These are phyloP conservation scores for Melinopterus prodromus DNA, from an alignment of 2,888 invertebrate species.

Conservation along the genomic window DNA sequence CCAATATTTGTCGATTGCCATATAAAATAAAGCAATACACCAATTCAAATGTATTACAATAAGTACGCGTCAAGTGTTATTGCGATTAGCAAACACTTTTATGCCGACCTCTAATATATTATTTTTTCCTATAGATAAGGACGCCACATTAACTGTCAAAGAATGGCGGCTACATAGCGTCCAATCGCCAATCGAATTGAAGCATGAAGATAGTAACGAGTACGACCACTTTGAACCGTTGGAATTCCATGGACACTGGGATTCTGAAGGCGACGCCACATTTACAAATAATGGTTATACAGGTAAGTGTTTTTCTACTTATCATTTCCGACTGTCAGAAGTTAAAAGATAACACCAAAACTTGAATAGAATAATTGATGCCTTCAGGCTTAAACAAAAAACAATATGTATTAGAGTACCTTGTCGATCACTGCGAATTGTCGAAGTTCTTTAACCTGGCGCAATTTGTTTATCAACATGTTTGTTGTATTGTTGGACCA, in stretches of 20 bases:
- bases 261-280: constrained; percentile 65
- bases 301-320: constrained; percentile 58
- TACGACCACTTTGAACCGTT: constrained; percentile 62
- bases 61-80: background rate
- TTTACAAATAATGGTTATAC: constrained; percentile 75
- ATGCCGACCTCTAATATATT: background rate
- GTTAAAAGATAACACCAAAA: background rate
- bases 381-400: too few species aligned
- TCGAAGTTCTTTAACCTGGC: too few species aligned
- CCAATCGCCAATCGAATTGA: constrained; percentile 74
- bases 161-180: constrained; percentile 59
- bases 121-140: constrained; percentile 47
- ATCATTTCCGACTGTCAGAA: constrained; percentile 7
- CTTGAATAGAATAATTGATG: too few species aligned
- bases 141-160: constrained; percentile 56
- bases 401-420: too few species aligned
- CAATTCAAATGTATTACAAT: background rate
- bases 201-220: constrained; percentile 58
- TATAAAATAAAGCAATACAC: background rate
- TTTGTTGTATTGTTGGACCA: too few species aligned
- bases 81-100: background rate
- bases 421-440: too few species aligned
- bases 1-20: background rate
- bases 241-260: constrained; percentile 69
- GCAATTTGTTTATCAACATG: too few species aligned